These are phyloP conservation scores for Digitonthophagus gazella DNA, from an alignment of 2,888 invertebrate genomes.

Conservation along the genomic window DNA sequence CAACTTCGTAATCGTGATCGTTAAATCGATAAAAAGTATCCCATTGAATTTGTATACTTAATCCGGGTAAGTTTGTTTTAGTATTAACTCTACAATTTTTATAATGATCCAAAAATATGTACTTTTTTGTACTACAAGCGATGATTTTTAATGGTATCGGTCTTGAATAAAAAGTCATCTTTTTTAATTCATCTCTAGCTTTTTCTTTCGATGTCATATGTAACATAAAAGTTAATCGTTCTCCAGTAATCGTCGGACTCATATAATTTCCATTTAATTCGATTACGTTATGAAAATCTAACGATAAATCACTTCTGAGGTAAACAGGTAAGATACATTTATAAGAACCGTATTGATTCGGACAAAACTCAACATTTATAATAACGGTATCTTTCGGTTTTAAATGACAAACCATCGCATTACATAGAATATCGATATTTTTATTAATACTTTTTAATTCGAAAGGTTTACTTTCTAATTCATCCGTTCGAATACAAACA, in stretches of 20 bases:
- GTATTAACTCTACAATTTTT: not conserved
- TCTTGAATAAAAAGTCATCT: conserved; percentile 2
- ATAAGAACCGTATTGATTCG: not conserved
- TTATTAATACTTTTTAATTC: too few species aligned
- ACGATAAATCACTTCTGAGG: not conserved
- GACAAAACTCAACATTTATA: not conserved
- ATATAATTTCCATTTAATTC: not conserved
- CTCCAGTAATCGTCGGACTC: not conserved
- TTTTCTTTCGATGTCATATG: not conserved
- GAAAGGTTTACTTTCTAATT: not conserved
- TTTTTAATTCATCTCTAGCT: not conserved
- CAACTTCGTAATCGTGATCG: not conserved
- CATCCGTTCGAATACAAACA: not conserved
- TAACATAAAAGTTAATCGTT: not conserved
- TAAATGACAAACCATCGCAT: not conserved
- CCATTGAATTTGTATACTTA: not conserved
- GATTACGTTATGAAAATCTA: conserved; percentile 9
- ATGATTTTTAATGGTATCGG: conserved; percentile 7
- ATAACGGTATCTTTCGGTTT: not conserved
- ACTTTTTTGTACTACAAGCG: conserved; percentile 5
- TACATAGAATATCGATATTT: not conserved
- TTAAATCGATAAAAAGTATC: not conserved
- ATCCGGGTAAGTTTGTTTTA: not conserved
- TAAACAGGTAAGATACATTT: not conserved
- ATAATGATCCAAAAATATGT: conserved; percentile 6